phyloP scores from a whole-genome alignment of 2,888 invertebrate genomes.

The Yponomeuta evonymella region DNA sequence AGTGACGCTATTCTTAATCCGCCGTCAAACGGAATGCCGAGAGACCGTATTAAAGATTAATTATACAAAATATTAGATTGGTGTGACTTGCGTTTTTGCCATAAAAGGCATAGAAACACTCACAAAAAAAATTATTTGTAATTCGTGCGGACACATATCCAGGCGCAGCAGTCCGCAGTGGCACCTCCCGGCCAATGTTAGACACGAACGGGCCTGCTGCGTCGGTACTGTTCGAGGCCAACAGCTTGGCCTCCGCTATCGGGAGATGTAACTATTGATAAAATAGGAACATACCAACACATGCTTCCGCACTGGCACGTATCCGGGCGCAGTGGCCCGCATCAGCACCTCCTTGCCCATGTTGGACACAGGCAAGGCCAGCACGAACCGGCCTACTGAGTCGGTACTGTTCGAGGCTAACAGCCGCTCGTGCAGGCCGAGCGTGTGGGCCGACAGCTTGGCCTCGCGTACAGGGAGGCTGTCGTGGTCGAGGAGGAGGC shows the following conservation, averaged over 20 bases:
- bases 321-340: slow-evolving; percentile 76
- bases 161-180: slow-evolving; percentile 71
- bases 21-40: no score
- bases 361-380: slow-evolving; percentile 56
- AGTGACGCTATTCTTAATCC: no score
- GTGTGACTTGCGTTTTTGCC: no score
- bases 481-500: slow-evolving; percentile 75
- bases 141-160: slow-evolving; percentile 76
- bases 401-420: slow-evolving; percentile 46
- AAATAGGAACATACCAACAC: slow-evolving; percentile 46
- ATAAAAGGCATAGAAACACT: no score
- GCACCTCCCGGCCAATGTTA: slow-evolving; percentile 59
- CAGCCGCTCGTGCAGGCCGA: slow-evolving; percentile 40
- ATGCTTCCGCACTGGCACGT: slow-evolving; percentile 71
- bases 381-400: slow-evolving; percentile 62
- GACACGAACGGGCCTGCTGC: slow-evolving; percentile 62
- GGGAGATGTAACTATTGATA: background rate
- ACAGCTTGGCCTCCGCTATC: background rate
- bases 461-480: slow-evolving; percentile 76
- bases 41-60: no score
- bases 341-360: slow-evolving; percentile 69
- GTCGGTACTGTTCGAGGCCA: slow-evolving; percentile 47
- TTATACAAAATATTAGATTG: no score
- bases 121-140: no score
- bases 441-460: slow-evolving; percentile 58